Conservation (phyloP, 2,888 invertebrate genomes). For the Orthosia incerta region DNA sequence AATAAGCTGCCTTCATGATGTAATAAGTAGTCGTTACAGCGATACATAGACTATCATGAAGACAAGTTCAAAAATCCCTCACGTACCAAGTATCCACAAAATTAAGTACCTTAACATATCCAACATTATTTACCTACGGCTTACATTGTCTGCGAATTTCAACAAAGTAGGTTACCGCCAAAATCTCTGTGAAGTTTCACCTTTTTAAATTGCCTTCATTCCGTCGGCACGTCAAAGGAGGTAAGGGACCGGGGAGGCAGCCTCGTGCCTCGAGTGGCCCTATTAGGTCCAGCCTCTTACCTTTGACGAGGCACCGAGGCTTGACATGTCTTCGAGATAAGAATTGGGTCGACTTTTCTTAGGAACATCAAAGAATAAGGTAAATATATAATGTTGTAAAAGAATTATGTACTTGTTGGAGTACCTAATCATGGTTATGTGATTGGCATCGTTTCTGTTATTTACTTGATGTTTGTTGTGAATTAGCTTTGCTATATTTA, state of each 20-base stretch:
- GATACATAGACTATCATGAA: too few species aligned
- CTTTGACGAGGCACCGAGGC: constrained; percentile 82
- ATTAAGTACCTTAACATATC: too few species aligned
- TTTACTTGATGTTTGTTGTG: constrained; percentile 26
- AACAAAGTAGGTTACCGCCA: constrained; percentile 60
- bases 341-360: constrained; percentile 84
- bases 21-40: too few species aligned
- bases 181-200: constrained; percentile 70
- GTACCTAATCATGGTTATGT: constrained; percentile 64
- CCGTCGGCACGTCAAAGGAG: constrained; percentile 79
- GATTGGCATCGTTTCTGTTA: constrained; percentile 52
- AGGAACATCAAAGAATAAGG: constrained; percentile 82
- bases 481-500: constrained; percentile 34
- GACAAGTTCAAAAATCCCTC: too few species aligned
- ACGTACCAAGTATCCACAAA: too few species aligned
- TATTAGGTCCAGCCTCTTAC: constrained; percentile 86
- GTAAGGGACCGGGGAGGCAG: constrained; percentile 77
- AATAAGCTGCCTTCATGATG: too few species aligned
- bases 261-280: constrained; percentile 81
- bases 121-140: background rate
- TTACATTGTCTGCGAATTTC: constrained; percentile 33
- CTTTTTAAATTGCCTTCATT: constrained; percentile 88
- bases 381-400: constrained; percentile 53
- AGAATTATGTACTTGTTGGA: constrained; percentile 57
- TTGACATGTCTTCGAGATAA: constrained; percentile 88